Conservation (phyloP, 2,113 vertebrate species). For the Clarias batrachus region DNA sequence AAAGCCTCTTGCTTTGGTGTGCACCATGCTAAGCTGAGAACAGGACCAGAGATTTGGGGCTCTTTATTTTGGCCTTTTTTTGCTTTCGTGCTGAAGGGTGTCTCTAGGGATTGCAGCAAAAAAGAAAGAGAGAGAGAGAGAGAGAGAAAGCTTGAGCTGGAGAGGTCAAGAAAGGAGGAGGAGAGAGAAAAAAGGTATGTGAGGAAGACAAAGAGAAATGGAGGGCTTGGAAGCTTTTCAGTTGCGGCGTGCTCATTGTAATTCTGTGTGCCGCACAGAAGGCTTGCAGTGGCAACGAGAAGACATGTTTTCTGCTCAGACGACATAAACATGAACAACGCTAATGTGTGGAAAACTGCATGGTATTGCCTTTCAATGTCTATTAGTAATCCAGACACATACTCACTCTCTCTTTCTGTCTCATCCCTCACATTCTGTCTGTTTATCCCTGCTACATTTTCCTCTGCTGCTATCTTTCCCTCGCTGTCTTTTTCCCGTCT, state of each 20-base stretch:
- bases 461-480: not conserved
- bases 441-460: not conserved
- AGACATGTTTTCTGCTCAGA: not conserved
- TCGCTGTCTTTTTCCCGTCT: conserved; percentile 16
- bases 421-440: not conserved
- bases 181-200: not conserved
- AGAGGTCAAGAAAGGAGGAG: conserved; percentile 1
- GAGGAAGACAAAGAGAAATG: not conserved
- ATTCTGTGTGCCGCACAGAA: not conserved
- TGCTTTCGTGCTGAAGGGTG: conserved; percentile 65
- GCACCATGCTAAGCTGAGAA: conserved; percentile 8
- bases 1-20: conserved; percentile 29
- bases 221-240: not conserved
- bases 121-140: not conserved
- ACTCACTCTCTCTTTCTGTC: not conserved
- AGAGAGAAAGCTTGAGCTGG: not conserved
- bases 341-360: not conserved
- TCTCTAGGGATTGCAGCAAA: conserved; percentile 62
- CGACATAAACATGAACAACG: not conserved
- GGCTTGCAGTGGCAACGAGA: not conserved
- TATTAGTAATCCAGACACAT: conserved; percentile 18
- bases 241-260: not conserved
- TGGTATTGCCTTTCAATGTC: not conserved
- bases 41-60: conserved; percentile 34
- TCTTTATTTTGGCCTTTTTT: not conserved